A percentile compares a stretch with the other conserved stretches of the same genome.
Evolutionary conservation across 2,888 invertebrate genomes (phyloP).

Genomic region (Aleiodes testaceus): DNA sequence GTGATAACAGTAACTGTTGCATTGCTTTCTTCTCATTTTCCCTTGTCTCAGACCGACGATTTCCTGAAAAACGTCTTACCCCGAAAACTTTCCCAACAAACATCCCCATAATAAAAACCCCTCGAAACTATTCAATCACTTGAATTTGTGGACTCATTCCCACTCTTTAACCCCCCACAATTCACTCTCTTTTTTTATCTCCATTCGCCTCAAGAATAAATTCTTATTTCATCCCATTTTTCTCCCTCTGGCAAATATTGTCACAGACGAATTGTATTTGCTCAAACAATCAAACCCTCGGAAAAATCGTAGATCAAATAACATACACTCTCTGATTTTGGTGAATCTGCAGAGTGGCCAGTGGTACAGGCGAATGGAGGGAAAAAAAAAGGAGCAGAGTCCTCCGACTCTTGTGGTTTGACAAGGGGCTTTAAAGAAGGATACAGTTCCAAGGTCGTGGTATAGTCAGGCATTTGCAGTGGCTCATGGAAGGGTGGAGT

Average conservation of each 20-base stretch:
- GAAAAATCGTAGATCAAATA: background rate
- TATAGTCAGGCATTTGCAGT: background rate
- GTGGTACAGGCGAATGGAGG: background rate
- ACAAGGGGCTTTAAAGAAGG: background rate
- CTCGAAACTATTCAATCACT: no score
- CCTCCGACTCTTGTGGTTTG: background rate
- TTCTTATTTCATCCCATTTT: background rate
- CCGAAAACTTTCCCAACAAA: no score
- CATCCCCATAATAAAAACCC: no score
- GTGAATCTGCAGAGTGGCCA: background rate
- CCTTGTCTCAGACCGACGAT: no score
- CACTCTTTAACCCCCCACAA: no score
- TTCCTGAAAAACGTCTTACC: no score
- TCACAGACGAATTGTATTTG: conserved; percentile 10
- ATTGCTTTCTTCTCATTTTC: no score
- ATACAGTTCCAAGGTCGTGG: conserved; percentile 11
- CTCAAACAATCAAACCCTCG: background rate
- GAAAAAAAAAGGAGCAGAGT: background rate
- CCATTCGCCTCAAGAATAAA: background rate
- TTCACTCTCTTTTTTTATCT: no score
- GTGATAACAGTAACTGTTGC: no score
- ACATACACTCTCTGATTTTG: no score
- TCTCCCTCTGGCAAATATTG: background rate
- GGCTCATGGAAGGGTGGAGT: conserved; percentile 7
- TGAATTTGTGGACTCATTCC: no score